Evolutionary conservation across 2,888 invertebrate genomes (phyloP).

Genomic region (Stenodera caucasica): DNA sequence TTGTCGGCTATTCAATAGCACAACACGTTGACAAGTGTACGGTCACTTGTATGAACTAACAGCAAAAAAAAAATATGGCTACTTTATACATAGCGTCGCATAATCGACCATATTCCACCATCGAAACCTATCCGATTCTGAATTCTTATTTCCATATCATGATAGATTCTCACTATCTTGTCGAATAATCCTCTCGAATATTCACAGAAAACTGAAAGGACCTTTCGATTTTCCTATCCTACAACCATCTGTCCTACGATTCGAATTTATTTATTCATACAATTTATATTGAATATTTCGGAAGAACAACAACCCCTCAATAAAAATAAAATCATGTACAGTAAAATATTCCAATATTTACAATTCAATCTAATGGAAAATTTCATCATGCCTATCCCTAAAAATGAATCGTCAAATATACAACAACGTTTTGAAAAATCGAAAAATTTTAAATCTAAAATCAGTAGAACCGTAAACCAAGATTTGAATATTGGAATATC

Average conservation of each 20-base stretch:
- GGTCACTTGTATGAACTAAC: slow-evolving; percentile 24
- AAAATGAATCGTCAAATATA: not conserved
- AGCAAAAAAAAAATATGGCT: slow-evolving; percentile 22
- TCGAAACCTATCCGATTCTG: slow-evolving; percentile 47
- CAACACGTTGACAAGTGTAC: slow-evolving; percentile 17
- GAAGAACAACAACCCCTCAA: not conserved
- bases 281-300: slow-evolving; percentile 18
- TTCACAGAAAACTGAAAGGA: slow-evolving; percentile 21
- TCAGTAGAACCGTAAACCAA: slow-evolving; percentile 7
- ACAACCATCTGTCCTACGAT: slow-evolving; percentile 25
- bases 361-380: slow-evolving; percentile 2
- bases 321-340: slow-evolving; percentile 20
- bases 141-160: slow-evolving; percentile 53
- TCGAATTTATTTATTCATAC: slow-evolving; percentile 30
- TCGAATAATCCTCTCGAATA: slow-evolving; percentile 17
- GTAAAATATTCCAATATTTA: slow-evolving; percentile 14
- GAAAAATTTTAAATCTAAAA: slow-evolving; percentile 11
- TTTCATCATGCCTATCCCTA: slow-evolving; percentile 1
- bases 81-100: slow-evolving; percentile 30
- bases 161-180: slow-evolving; percentile 49
- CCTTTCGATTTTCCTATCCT: slow-evolving; percentile 11
- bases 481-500: slow-evolving; percentile 9
- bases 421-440: slow-evolving; percentile 1
- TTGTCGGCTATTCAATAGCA: slow-evolving; percentile 13
- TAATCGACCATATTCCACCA: slow-evolving; percentile 41